A percentile compares a stretch with the other conserved stretches of the same genome.
Evolutionary conservation across 1,140 invertebrate genomes (phyloP).

Genomic region (Musca vetustissima): DNA sequence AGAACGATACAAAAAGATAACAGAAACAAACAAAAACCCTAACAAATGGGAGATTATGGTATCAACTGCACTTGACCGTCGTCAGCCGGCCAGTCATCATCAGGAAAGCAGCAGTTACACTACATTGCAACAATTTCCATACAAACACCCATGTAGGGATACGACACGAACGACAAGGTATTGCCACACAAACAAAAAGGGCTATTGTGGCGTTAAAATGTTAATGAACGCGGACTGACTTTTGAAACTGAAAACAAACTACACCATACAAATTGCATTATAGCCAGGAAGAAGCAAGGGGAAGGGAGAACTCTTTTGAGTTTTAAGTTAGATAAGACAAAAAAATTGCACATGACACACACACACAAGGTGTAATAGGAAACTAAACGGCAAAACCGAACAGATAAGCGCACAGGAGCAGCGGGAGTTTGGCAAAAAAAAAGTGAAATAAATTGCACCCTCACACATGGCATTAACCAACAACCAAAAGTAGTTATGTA

Average conservation of each 20-base stretch:
- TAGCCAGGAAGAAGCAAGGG: no score
- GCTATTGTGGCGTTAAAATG: no score
- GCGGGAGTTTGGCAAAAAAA: not conserved
- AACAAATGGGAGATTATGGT: constrained; percentile 11
- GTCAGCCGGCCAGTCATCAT: not conserved
- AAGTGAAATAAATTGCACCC: constrained; percentile 4
- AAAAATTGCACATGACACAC: no score
- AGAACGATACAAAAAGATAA: not conserved
- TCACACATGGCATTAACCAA: not conserved
- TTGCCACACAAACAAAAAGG: no score
- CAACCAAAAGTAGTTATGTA: not conserved
- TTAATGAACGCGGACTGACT: no score
- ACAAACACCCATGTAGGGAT: no score
- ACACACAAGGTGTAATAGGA: constrained; percentile 6
- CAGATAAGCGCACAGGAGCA: not conserved
- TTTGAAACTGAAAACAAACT: no score
- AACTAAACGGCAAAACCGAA: constrained; percentile 18
- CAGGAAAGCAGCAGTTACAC: not conserved
- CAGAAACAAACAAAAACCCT: not conserved
- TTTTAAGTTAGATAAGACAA: no score
- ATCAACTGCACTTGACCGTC: constrained; percentile 16
- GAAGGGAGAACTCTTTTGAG: no score
- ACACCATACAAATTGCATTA: no score
- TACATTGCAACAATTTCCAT: no score
- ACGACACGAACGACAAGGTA: no score